Evolutionary conservation across 2,888 invertebrate species (phyloP).

Genomic region (Troides oblongomaculatus): DNA sequence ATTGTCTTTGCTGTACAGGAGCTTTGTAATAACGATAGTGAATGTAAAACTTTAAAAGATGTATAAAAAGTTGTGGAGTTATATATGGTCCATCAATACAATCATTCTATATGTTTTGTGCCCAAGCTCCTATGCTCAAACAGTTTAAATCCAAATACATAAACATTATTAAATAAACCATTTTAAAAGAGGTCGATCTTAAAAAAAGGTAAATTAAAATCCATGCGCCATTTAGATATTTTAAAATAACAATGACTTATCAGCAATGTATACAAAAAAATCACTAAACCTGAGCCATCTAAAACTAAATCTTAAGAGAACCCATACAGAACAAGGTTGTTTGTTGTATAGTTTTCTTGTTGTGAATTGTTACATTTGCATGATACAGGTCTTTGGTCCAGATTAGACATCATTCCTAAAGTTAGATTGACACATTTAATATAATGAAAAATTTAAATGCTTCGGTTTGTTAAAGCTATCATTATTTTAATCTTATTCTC

Average conservation of each 20-base stretch:
- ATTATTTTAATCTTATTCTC: not conserved
- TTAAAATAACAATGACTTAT: conserved; percentile 11
- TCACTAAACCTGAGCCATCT: conserved; percentile 8
- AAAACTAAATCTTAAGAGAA: conserved; percentile 9
- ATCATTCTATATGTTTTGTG: not conserved
- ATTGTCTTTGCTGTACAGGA: not conserved
- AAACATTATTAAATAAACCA: not conserved
- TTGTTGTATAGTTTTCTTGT: not conserved
- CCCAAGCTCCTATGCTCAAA: not conserved
- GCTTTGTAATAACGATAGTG: not conserved
- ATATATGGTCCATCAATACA: no score
- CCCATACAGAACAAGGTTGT: conserved; percentile 8
- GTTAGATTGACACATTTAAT: conserved; percentile 1
- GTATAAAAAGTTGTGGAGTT: not conserved
- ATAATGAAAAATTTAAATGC: not conserved
- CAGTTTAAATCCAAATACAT: not conserved
- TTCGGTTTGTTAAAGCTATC: not conserved
- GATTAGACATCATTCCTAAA: not conserved
- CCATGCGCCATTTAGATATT: not conserved
- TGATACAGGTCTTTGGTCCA: conserved; percentile 4
- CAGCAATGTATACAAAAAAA: conserved; percentile 13
- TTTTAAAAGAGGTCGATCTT: not conserved
- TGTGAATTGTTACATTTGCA: conserved; percentile 2
- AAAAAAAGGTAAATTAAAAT: conserved; percentile 1
- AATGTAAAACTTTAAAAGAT: not conserved